These are phyloP conservation scores for Girardinichthys multiradiatus DNA, from an alignment of 2,113 vertebrate genomes.

Conservation along the genomic window DNA sequence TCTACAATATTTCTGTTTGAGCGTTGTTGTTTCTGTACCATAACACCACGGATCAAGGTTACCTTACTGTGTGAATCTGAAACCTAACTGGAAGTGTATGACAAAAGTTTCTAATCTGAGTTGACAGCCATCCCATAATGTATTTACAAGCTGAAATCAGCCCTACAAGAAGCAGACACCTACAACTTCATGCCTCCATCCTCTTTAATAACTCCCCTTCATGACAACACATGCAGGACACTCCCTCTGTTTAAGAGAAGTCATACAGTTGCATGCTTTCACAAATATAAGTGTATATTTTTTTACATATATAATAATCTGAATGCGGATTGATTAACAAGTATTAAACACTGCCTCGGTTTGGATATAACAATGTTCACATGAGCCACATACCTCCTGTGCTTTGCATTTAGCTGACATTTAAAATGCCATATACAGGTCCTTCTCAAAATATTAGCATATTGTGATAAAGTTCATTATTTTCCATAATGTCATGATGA, in stretches of 20 bases:
- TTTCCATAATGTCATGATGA: too few relatives aligned
- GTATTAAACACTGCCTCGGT: constrained; percentile 13
- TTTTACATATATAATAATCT: constrained; percentile 5
- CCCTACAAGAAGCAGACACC: constrained; percentile 7
- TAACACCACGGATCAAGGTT: too few relatives aligned
- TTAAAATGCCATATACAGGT: constrained; percentile 39
- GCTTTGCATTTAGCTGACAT: constrained; percentile 54
- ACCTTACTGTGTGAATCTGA: too few relatives aligned
- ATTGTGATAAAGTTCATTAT: too few relatives aligned
- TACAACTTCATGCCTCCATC: constrained; percentile 43
- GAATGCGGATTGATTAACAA: neutral
- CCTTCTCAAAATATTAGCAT: too few relatives aligned
- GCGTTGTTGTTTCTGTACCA: too few relatives aligned
- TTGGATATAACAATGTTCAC: constrained; percentile 3
- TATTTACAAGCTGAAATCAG: too few relatives aligned
- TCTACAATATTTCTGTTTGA: too few relatives aligned
- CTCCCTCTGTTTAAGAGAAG: too few relatives aligned
- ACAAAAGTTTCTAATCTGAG: too few relatives aligned
- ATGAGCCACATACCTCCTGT: constrained; percentile 15
- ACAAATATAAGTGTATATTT: neutral
- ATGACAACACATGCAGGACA: constrained; percentile 24
- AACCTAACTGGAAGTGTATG: too few relatives aligned
- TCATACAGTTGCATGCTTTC: neutral
- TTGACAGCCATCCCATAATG: too few relatives aligned
- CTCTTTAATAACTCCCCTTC: constrained; percentile 40